Conservation (phyloP, 2,888 invertebrate species). For the Andricus quercusramuli region DNA sequence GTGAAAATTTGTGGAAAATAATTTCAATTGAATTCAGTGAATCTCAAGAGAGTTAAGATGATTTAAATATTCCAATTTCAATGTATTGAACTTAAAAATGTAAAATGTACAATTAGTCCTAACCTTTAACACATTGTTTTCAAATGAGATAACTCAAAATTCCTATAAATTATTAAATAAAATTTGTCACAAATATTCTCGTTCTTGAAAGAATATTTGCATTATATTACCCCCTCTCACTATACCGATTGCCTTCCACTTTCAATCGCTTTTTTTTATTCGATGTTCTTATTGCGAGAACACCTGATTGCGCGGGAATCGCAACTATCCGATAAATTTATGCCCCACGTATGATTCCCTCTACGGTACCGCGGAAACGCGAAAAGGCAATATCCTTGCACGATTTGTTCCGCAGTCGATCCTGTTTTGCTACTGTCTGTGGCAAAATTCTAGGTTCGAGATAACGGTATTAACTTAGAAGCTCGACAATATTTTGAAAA, state of each 20-base stretch:
- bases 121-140: no score
- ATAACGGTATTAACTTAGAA: background rate
- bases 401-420: constrained; percentile 45
- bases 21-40: no score
- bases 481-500: background rate
- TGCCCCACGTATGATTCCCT: constrained; percentile 47
- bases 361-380: constrained; percentile 41
- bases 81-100: no score
- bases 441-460: constrained; percentile 1
- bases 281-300: constrained; percentile 35
- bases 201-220: no score
- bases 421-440: constrained; percentile 30
- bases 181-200: no score
- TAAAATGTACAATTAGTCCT: no score
- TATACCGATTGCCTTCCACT: background rate
- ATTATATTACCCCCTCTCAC: background rate
- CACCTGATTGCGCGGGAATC: constrained; percentile 49
- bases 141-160: no score
- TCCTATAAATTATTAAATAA: no score
- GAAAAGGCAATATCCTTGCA: constrained; percentile 48
- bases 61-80: no score
- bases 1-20: no score
- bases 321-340: constrained; percentile 50
- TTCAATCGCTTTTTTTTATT: background rate
- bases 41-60: no score